These are phyloP conservation scores for Zapus hudsonius DNA, from an alignment of 2,113 vertebrate species.

Conservation along the genomic window DNA sequence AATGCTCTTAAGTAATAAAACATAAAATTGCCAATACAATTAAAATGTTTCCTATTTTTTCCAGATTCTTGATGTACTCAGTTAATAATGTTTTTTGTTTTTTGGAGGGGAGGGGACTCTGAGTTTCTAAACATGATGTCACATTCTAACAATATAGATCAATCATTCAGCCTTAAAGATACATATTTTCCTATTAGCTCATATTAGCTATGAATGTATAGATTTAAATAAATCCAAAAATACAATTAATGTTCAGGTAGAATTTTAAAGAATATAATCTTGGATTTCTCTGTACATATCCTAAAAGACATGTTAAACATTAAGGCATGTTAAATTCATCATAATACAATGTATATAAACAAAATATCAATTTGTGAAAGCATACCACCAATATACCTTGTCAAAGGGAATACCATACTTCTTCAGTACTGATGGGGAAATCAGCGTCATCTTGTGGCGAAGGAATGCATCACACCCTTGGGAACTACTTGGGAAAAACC, in stretches of 20 bases:
- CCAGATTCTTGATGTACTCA: neutral
- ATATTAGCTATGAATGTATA: neutral
- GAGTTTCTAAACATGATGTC: no score
- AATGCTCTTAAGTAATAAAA: slow-evolving; percentile 52
- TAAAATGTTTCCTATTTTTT: slow-evolving; percentile 15
- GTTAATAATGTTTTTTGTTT: neutral
- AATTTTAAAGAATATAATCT: slow-evolving; percentile 19
- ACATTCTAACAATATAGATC: neutral
- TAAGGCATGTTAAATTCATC: neutral
- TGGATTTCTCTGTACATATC: slow-evolving; percentile 23
- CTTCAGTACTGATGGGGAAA: slow-evolving; percentile 96
- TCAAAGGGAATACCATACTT: slow-evolving; percentile 98
- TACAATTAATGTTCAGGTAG: slow-evolving; percentile 29
- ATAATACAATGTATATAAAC: slow-evolving; percentile 20
- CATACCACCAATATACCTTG: slow-evolving; percentile 88
- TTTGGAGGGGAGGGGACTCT: no score
- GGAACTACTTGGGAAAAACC: slow-evolving; percentile 96
- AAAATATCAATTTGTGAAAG: slow-evolving; percentile 39
- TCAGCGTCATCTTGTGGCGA: slow-evolving; percentile 98
- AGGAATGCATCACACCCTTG: slow-evolving; percentile 98
- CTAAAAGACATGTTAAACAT: neutral
- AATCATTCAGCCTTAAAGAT: neutral
- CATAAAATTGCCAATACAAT: slow-evolving; percentile 53
- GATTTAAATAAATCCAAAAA: slow-evolving; percentile 36
- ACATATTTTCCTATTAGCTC: neutral